Conservation (phyloP, 2,888 invertebrate species). For the Parnassius apollo region DNA sequence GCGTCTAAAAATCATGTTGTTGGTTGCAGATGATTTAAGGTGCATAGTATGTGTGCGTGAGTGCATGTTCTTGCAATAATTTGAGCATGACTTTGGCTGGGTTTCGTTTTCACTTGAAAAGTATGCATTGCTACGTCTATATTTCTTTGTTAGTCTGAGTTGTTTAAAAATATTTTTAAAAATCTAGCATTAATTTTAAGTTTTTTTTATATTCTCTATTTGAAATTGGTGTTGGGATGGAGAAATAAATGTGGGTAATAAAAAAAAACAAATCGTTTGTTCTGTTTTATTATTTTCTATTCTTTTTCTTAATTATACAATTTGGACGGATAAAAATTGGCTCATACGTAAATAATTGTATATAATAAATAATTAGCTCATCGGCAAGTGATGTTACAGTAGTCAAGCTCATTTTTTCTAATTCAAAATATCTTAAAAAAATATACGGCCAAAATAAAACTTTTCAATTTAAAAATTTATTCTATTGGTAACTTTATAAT, state of each 20-base stretch:
- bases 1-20: too few species aligned
- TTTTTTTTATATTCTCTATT: conserved; percentile 22
- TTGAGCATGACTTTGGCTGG: too few species aligned
- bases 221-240: conserved; percentile 30
- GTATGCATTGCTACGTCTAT: not conserved
- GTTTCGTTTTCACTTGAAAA: too few species aligned
- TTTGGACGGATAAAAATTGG: conserved; percentile 50
- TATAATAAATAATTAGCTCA: conserved; percentile 65
- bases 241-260: conserved; percentile 32
- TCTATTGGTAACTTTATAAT: conserved; percentile 76
- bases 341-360: conserved; percentile 63
- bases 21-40: too few species aligned
- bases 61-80: too few species aligned
- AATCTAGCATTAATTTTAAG: not conserved
- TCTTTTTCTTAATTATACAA: conserved; percentile 71
- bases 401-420: conserved; percentile 33
- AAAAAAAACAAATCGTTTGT: conserved; percentile 44
- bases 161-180: not conserved
- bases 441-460: conserved; percentile 33
- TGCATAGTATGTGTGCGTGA: too few species aligned
- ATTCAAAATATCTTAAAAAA: conserved; percentile 28
- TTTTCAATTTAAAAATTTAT: conserved; percentile 44
- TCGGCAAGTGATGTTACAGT: conserved; percentile 61
- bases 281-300: conserved; percentile 62
- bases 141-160: not conserved